Evolutionary conservation across 2,113 vertebrate species (phyloP).

Genomic region (Spermophilus dauricus): DNA sequence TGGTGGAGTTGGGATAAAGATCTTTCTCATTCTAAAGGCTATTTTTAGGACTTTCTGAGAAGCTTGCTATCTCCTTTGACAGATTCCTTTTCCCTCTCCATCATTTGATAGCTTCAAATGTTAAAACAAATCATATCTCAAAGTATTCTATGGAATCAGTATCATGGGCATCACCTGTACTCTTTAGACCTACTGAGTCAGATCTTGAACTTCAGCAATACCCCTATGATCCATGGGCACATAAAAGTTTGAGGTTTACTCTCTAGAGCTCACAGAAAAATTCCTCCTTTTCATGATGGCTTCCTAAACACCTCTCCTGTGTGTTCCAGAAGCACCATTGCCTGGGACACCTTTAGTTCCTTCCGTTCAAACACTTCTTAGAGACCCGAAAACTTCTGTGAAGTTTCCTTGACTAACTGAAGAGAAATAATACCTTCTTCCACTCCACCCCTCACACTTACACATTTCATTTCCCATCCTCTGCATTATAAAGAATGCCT

Average conservation of each 20-base stretch:
- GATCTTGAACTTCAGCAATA: neutral
- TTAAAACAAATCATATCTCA: neutral
- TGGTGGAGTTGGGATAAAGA: neutral
- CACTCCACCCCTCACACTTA: neutral
- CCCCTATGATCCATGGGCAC: neutral
- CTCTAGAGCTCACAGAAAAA: neutral
- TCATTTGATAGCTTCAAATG: neutral
- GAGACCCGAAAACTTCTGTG: slow-evolving; percentile 27
- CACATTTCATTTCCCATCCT: slow-evolving; percentile 2
- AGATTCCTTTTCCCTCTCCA: neutral
- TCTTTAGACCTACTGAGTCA: neutral
- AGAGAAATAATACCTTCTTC: neutral
- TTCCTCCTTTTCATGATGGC: neutral
- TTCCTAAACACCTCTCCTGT: neutral
- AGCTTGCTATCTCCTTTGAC: neutral
- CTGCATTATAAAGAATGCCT: slow-evolving; percentile 39
- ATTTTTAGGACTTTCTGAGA: neutral
- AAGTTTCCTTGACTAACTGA: neutral
- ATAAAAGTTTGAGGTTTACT: neutral
- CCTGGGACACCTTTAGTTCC: neutral
- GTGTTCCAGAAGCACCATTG: neutral
- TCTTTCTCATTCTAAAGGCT: neutral
- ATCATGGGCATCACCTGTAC: neutral
- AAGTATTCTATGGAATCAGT: neutral
- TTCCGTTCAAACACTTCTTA: neutral